A percentile compares a stretch with the other conserved stretches of the same genome.
Evolutionary conservation across 2,113 vertebrate species (phyloP).

Genomic region (Uria lomvia): DNA sequence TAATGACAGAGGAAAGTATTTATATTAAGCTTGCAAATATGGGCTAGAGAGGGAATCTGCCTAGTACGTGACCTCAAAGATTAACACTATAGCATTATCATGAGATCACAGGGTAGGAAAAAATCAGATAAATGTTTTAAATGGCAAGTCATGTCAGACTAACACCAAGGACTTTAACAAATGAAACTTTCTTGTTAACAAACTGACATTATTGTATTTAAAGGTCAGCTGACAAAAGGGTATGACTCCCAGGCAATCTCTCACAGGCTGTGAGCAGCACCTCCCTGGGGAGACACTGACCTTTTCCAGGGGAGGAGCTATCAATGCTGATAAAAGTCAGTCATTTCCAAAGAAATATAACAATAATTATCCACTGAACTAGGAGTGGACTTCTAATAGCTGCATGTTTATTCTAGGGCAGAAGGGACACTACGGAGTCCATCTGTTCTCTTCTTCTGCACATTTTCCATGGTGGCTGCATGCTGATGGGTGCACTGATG

Average conservation of each 20-base stretch:
- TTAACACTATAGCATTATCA: not conserved
- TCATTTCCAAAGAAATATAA: conserved; percentile 10
- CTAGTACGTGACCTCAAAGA: not conserved
- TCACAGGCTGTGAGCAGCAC: not conserved
- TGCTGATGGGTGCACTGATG: not conserved
- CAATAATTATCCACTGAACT: conserved; percentile 41
- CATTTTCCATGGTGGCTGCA: not conserved
- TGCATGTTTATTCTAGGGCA: not conserved
- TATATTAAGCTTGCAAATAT: not conserved
- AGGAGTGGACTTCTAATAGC: conserved; percentile 3
- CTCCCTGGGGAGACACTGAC: conserved; percentile 21
- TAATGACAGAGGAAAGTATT: not conserved
- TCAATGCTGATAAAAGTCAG: conserved; percentile 54
- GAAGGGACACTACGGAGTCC: fast-evolving
- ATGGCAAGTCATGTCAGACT: conserved; percentile 41
- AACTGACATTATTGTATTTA: conserved; percentile 56
- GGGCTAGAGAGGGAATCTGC: not conserved
- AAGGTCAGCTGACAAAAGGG: conserved; percentile 63
- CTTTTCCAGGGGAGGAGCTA: conserved; percentile 55
- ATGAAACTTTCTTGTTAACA: conserved; percentile 57
- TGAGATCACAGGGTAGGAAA: not conserved
- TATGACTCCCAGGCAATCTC: conserved; percentile 22
- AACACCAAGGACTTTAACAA: conserved; percentile 40
- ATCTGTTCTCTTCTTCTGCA: not conserved
- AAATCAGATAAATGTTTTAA: conserved; percentile 19